These are phyloP conservation scores for Zosterops lateralis DNA, from an alignment of 2,113 vertebrate species.

Conservation along the genomic window DNA sequence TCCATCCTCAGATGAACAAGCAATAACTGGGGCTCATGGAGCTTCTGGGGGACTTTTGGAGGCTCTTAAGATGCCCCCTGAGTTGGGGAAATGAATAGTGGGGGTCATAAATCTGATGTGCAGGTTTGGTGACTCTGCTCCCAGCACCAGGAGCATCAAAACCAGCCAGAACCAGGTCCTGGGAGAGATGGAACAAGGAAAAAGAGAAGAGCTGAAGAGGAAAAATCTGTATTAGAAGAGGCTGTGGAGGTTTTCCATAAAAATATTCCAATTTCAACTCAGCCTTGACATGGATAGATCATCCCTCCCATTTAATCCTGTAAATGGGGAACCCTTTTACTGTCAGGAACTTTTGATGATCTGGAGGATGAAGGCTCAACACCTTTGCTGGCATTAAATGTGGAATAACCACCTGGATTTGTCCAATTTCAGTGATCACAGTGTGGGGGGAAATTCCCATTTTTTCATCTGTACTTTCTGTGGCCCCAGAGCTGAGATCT, in stretches of 20 bases:
- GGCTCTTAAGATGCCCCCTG: background rate
- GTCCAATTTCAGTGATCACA: background rate
- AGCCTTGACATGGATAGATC: background rate
- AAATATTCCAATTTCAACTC: background rate
- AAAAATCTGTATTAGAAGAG: background rate
- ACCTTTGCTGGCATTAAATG: background rate
- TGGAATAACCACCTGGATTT: background rate
- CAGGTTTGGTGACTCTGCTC: background rate
- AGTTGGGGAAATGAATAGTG: background rate
- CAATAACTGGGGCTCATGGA: background rate
- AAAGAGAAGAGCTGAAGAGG: background rate
- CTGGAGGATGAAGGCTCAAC: background rate
- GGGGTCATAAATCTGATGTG: background rate
- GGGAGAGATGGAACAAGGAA: background rate
- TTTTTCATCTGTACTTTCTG: background rate
- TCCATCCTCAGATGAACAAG: background rate
- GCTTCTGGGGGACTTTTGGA: background rate
- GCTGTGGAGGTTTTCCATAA: background rate
- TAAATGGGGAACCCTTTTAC: background rate
- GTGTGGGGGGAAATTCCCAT: background rate
- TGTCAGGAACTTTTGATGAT: background rate
- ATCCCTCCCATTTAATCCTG: accelerated
- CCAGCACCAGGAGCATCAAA: background rate
- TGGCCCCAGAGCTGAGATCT: background rate
- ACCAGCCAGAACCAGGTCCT: background rate